Evolutionary conservation across 2,113 vertebrate species (phyloP).

Genomic region (Corynorhinus townsendii): DNA sequence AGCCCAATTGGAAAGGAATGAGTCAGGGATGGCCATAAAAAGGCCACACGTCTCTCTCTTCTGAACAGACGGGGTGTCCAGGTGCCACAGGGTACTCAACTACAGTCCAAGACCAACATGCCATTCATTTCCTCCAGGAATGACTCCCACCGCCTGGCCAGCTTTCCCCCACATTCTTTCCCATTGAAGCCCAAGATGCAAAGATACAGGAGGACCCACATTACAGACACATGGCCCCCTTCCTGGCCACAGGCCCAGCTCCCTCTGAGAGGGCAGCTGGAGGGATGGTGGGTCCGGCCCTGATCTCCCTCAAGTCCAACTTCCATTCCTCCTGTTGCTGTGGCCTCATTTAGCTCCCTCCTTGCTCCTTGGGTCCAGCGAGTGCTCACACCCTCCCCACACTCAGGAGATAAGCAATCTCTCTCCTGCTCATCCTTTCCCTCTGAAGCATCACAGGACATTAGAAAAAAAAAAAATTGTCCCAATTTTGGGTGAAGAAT

Average conservation of each 20-base stretch:
- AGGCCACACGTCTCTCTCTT: neutral
- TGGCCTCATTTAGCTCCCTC: neutral
- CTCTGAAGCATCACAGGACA: slow-evolving; percentile 22
- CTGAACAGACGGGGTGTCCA: slow-evolving; percentile 7
- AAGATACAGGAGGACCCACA: neutral
- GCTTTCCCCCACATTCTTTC: neutral
- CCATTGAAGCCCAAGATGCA: neutral
- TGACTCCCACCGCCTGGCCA: neutral
- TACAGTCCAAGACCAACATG: neutral
- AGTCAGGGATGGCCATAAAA: neutral
- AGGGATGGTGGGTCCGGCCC: neutral
- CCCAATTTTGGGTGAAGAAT: slow-evolving; percentile 68
- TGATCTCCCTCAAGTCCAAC: neutral
- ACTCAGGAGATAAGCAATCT: neutral
- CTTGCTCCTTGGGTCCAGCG: neutral
- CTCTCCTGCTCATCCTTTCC: neutral
- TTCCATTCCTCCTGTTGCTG: neutral
- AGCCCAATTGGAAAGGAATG: neutral
- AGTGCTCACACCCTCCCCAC: neutral
- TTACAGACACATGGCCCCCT: neutral
- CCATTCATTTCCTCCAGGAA: neutral
- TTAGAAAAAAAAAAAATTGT: slow-evolving; percentile 17
- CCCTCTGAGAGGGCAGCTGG: neutral
- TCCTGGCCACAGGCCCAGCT: neutral
- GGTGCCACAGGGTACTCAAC: neutral